Conservation (phyloP, 2,888 invertebrate species). For the Hydroisotoma schaefferi region DNA sequence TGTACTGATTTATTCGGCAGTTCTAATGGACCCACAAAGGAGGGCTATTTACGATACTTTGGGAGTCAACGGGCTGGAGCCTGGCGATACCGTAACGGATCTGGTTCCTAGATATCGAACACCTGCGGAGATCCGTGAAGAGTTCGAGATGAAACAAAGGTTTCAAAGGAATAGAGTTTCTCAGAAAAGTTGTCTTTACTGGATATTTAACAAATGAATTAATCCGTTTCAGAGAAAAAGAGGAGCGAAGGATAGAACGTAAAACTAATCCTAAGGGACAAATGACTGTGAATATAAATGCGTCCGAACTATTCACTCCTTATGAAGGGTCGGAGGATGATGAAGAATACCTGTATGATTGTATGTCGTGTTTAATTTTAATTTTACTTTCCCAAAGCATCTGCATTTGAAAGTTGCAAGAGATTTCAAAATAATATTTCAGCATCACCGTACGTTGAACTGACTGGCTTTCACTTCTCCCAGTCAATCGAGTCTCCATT, state of each 20-base stretch:
- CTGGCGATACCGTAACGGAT: constrained; percentile 10
- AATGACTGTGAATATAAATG: constrained; percentile 82
- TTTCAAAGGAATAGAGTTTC: constrained; percentile 41
- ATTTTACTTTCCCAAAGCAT: background rate
- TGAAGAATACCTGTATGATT: constrained; percentile 41
- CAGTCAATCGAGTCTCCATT: constrained; percentile 92
- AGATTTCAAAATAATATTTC: constrained; percentile 14
- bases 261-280: constrained; percentile 88
- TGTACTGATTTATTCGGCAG: constrained; percentile 55
- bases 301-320: constrained; percentile 83
- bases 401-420: background rate
- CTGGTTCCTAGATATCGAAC: constrained; percentile 86
- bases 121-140: constrained; percentile 92
- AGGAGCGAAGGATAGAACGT: constrained; percentile 81
- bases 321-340: constrained; percentile 64
- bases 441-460: constrained; percentile 68
- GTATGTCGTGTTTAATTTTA: constrained; percentile 6
- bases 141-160: constrained; percentile 76
- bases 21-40: constrained; percentile 86
- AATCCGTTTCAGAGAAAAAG: constrained; percentile 64
- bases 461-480: constrained; percentile 86
- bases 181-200: too few relatives aligned
- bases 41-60: constrained; percentile 89
- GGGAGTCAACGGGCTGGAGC: constrained; percentile 75
- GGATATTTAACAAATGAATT: too few relatives aligned